A percentile compares a stretch with the other conserved stretches of the same genome.
Conservation (phyloP, 1,140 invertebrate genomes). For the Pseudomyrmex pallidus region DNA sequence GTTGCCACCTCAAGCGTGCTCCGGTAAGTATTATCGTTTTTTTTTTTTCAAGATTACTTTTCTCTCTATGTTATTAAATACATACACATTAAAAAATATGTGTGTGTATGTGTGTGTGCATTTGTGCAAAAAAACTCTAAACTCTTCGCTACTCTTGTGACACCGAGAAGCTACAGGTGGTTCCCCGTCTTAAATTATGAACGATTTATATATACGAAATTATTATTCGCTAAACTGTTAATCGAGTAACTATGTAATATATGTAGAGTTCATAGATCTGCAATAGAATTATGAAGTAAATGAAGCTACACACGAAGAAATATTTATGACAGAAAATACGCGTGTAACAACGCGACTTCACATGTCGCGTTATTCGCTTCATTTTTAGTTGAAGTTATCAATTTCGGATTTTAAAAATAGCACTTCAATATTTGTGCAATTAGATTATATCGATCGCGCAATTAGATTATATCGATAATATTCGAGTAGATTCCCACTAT, state of each 20-base stretch:
- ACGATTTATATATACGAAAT: constrained; percentile 45
- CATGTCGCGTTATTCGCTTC: not conserved
- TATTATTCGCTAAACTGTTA: not conserved
- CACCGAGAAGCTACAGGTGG: constrained; percentile 75
- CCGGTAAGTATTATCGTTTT: constrained; percentile 88
- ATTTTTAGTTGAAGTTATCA: not conserved
- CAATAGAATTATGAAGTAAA: not conserved
- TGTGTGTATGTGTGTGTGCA: too few species aligned
- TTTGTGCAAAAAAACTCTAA: too few species aligned
- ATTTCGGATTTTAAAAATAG: not conserved
- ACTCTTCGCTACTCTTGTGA: not conserved
- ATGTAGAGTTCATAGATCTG: too few species aligned
- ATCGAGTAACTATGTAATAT: too few species aligned
- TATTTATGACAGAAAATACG: not conserved
- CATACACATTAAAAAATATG: too few species aligned
- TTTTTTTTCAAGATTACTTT: not conserved
- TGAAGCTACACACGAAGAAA: not conserved
- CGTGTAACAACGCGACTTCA: not conserved
- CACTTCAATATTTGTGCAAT: too few species aligned
- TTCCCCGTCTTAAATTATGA: constrained; percentile 66
- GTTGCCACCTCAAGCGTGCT: constrained; percentile 96
- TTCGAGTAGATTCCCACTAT: too few species aligned
- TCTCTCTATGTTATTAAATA: not conserved
- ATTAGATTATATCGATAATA: too few species aligned
- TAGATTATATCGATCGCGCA: too few species aligned